A percentile compares a stretch with the other conserved stretches of the same genome.
These are phyloP conservation scores for Liopterus haemorrhoidalis DNA, from an alignment of 2,888 invertebrate species.

Conservation along the genomic window DNA sequence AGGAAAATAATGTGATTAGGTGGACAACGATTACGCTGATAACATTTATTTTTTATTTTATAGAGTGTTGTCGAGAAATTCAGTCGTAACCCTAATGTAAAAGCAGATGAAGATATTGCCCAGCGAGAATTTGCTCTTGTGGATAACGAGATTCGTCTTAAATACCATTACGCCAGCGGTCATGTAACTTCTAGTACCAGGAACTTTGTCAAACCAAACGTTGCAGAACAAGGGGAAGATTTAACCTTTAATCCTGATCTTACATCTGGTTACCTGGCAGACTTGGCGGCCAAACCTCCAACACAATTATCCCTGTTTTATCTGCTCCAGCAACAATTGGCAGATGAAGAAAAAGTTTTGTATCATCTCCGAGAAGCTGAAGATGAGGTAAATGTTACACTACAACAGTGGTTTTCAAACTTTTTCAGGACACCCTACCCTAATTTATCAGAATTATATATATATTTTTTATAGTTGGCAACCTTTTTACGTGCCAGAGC, in stretches of 20 bases:
- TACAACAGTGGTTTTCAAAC: no score
- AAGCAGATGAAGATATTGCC: constrained; percentile 58
- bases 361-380: constrained; percentile 52
- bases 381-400: constrained; percentile 38
- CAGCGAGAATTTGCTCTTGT: constrained; percentile 57
- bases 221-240: constrained; percentile 64
- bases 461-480: constrained; percentile 37
- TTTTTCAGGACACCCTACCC: no score
- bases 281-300: constrained; percentile 53
- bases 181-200: constrained; percentile 59
- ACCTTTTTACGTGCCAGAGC: constrained; percentile 47
- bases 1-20: no score
- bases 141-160: constrained; percentile 55
- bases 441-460: neutral
- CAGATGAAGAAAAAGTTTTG: constrained; percentile 54
- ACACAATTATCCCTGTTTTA: constrained; percentile 60
- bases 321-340: constrained; percentile 56
- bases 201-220: constrained; percentile 61
- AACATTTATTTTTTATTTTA: constrained; percentile 17
- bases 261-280: constrained; percentile 62
- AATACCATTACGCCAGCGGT: constrained; percentile 58
- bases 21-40: neutral
- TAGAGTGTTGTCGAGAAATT: constrained; percentile 60
- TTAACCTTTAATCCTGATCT: constrained; percentile 58
- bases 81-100: constrained; percentile 51